Evolutionary conservation across 1,140 invertebrate genomes (phyloP).

Genomic region (Saxidomus purpurata): DNA sequence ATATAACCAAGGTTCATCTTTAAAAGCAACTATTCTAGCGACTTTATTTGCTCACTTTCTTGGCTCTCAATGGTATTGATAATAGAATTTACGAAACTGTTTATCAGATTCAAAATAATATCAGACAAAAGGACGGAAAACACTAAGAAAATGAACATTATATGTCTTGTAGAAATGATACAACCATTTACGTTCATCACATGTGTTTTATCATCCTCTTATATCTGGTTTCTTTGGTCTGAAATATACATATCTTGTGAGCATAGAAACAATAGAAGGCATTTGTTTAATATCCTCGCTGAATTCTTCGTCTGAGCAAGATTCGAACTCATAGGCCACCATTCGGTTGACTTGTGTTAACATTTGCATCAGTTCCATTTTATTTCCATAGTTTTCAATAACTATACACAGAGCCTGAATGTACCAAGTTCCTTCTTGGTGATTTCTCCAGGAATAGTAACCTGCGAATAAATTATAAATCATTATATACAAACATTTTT

Average conservation of each 20-base stretch:
- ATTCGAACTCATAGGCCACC: slow-evolving; percentile 97
- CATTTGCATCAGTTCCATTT: slow-evolving; percentile 94
- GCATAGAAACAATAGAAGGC: slow-evolving; percentile 96
- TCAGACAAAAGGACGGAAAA: background rate
- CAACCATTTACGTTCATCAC: background rate
- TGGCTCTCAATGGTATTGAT: too few relatives aligned
- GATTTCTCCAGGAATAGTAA: slow-evolving; percentile 98
- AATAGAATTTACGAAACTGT: too few relatives aligned
- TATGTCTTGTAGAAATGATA: background rate
- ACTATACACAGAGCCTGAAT: slow-evolving; percentile 96
- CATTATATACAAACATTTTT: too few relatives aligned
- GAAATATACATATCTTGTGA: slow-evolving; percentile 92
- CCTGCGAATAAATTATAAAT: too few relatives aligned
- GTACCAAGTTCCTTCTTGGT: slow-evolving; percentile 95
- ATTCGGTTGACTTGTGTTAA: slow-evolving; percentile 95
- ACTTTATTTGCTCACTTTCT: too few relatives aligned
- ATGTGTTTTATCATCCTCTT: slow-evolving; percentile 18
- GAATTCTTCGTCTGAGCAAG: slow-evolving; percentile 92
- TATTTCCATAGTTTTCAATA: slow-evolving; percentile 89
- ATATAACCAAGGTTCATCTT: too few relatives aligned
- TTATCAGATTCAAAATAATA: too few relatives aligned
- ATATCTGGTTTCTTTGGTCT: slow-evolving; percentile 85
- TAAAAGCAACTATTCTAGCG: too few relatives aligned
- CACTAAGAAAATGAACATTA: background rate
- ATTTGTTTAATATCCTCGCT: slow-evolving; percentile 98